Percentiles rank a stretch among this genome's conserved stretches.
phyloP scores from a whole-genome alignment of 2,113 vertebrate species.

The Psammodynastes pulverulentus region DNA sequence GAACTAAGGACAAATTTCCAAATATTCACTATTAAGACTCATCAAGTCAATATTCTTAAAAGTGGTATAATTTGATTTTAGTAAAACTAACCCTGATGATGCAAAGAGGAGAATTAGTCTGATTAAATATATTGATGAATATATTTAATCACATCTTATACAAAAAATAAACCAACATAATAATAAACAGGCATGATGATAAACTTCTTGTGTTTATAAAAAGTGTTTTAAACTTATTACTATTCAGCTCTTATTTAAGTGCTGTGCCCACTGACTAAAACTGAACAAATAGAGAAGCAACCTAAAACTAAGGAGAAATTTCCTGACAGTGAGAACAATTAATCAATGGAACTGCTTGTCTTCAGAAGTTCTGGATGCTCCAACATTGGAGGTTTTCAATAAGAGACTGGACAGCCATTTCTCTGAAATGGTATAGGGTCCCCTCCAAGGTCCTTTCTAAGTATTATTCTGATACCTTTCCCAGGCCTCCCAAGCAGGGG shows the following conservation, averaged over 20 bases:
- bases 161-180: not conserved
- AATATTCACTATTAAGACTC: accelerated
- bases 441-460: no score
- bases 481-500: no score
- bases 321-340: no score
- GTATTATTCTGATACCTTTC: no score
- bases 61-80: not conserved
- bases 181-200: not conserved
- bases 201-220: not conserved
- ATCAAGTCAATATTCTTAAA: not conserved
- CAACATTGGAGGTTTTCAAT: no score
- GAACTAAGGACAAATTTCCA: not conserved
- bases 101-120: not conserved
- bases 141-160: not conserved
- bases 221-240: not conserved
- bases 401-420: no score
- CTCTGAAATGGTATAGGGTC: no score
- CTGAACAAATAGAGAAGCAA: no score
- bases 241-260: slow-evolving; percentile 8
- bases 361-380: no score
- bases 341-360: no score
- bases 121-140: not conserved
- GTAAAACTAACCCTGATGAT: not conserved
- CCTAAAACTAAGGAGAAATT: no score
- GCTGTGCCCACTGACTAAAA: not conserved